Evolutionary conservation across 2,888 invertebrate species (phyloP).

Genomic region (Brenthis daphne): DNA sequence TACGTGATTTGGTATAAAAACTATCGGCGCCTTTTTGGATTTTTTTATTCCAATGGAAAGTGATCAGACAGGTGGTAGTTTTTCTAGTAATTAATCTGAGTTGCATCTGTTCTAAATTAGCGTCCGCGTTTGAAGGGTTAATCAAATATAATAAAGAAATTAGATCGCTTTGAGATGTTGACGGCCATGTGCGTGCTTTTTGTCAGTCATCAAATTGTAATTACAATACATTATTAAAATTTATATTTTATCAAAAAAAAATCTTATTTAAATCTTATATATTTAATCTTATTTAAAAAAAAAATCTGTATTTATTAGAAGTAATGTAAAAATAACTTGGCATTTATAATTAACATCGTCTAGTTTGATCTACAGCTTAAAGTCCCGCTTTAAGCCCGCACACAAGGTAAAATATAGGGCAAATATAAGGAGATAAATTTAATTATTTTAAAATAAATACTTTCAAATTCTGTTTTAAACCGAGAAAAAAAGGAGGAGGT

Average conservation of each 20-base stretch:
- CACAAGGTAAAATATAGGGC: too few species aligned
- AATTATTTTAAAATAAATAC: too few species aligned
- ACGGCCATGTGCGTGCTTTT: conserved; percentile 61
- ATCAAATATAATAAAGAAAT: conserved; percentile 82
- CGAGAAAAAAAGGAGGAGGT: too few species aligned
- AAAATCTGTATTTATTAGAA: conserved; percentile 2
- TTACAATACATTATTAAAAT: conserved; percentile 34
- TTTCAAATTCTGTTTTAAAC: too few species aligned
- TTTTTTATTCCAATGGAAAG: conserved; percentile 63
- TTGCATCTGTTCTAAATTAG: conserved; percentile 78
- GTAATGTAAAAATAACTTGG: neutral
- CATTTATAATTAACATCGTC: too few species aligned
- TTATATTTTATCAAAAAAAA: too few species aligned
- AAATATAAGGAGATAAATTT: too few species aligned
- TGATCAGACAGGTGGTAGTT: conserved; percentile 74
- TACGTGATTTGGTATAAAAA: conserved; percentile 68
- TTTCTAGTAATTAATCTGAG: conserved; percentile 78
- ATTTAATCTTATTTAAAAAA: too few species aligned
- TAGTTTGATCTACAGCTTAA: too few species aligned
- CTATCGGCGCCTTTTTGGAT: conserved; percentile 41
- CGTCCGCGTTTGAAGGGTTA: conserved; percentile 71
- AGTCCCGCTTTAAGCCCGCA: too few species aligned
- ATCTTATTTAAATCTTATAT: too few species aligned
- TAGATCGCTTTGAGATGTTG: conserved; percentile 52
- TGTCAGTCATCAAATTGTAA: conserved; percentile 43